phyloP scores from a whole-genome alignment of 2,888 invertebrate species.

The Stictocephala bisonia region DNA sequence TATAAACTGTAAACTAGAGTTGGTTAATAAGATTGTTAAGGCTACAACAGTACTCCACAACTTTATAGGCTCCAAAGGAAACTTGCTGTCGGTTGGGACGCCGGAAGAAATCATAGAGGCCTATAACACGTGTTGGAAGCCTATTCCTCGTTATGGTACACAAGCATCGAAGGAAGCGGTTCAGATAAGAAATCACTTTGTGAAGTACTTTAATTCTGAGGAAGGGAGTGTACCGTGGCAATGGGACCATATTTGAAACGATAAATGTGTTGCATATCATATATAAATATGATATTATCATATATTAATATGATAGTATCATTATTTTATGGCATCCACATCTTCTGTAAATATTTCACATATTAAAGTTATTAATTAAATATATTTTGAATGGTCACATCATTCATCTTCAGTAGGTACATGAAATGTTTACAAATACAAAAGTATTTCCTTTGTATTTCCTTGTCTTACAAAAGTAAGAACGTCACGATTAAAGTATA shows the following conservation, averaged over 20 bases:
- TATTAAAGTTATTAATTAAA: too few relatives aligned
- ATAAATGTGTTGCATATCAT: too few relatives aligned
- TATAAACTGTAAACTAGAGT: background rate
- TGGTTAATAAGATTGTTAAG: background rate
- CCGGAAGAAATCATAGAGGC: slow-evolving; percentile 2
- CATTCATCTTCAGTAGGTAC: too few relatives aligned
- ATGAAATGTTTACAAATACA: too few relatives aligned
- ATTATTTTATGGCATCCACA: too few relatives aligned
- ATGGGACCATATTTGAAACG: slow-evolving; percentile 13
- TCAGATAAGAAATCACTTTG: background rate
- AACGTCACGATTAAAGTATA: too few relatives aligned
- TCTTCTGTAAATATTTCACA: too few relatives aligned
- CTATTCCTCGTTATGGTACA: background rate
- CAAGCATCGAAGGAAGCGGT: background rate
- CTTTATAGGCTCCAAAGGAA: background rate
- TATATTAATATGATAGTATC: too few relatives aligned
- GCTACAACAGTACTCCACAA: slow-evolving; percentile 21
- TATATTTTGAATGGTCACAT: too few relatives aligned
- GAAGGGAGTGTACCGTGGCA: slow-evolving; percentile 21
- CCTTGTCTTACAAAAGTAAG: too few relatives aligned
- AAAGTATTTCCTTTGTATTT: too few relatives aligned
- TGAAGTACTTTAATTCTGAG: background rate
- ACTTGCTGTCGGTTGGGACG: background rate
- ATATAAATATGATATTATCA: too few relatives aligned
- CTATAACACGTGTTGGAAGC: slow-evolving; percentile 2